Evolutionary conservation across 2,113 vertebrate species (phyloP), one percentile per base, ranked within the genome.

Genomic region (Macrotis lagotis): DNA sequence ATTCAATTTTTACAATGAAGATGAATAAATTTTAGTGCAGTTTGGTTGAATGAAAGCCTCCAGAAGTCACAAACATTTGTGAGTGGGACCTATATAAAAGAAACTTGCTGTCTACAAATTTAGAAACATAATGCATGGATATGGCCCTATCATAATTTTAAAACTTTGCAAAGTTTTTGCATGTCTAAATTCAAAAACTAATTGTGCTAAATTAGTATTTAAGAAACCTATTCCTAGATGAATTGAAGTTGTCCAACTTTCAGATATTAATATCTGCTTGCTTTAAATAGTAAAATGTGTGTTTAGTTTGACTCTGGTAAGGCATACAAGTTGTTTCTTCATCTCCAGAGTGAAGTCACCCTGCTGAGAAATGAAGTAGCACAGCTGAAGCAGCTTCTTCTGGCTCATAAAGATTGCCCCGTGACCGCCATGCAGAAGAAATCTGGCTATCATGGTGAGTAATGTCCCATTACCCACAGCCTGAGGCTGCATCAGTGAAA

Each of bases 371-470:
- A 99, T 98, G 99, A 99, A 99, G 99, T 99, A 99, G 99, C 99
- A 98, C 99, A 99, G 99, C 99, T 99, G 99, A 99, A 99, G 99
- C 99, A 99, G 99, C 99, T 99, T 98, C 99, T 99, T 98, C 99
- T 99, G 99, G 99, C 99, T 99, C 99, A 99, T 99, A 99, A 99
- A 99, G 99, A 99, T 99, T 99, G 99, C 99, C 99, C 99, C 98
- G 99, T 99, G 98, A 99, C 99, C 25, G 99, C 99, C 99, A 99
- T 99, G 99, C 99, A 99, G 99, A 99, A 99, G 99, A 99, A 99
- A 99, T 99, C 99, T 98, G 99, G 99, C 99, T 99, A 99, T 99
- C 99, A 99, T 98, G 99, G 99, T 99, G 99, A 99, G 99, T 99
- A 99, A 99, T 99, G 99, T 98, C 98, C 98, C 99, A 99, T 99